phyloP scores from a whole-genome alignment of 2,113 vertebrate genomes.

The Zosterops pallidus region DNA sequence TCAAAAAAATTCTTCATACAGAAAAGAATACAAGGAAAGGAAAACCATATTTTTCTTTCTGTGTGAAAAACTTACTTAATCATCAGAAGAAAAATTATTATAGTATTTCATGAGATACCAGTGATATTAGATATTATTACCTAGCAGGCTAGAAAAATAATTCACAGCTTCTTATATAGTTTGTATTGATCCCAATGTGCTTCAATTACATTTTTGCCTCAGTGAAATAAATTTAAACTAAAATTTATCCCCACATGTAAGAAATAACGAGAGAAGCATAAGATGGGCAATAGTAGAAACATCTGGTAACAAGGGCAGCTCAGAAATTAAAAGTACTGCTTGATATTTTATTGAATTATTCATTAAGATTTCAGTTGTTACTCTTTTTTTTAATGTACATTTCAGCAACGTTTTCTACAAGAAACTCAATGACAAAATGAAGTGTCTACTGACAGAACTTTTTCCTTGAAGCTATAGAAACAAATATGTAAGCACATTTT shows the following conservation, averaged over 20 bases:
- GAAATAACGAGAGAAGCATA: not conserved
- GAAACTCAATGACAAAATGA: not conserved
- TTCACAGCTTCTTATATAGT: slow-evolving; percentile 23
- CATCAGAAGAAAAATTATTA: slow-evolving; percentile 37
- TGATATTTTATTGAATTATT: slow-evolving; percentile 13
- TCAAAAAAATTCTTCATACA: slow-evolving; percentile 11
- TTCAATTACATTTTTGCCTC: slow-evolving; percentile 44
- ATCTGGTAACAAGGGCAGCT: not conserved
- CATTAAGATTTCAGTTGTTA: slow-evolving; percentile 3
- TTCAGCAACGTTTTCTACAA: not conserved
- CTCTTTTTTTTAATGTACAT: not conserved
- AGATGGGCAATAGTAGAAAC: not conserved
- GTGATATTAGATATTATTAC: slow-evolving; percentile 28
- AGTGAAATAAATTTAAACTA: slow-evolving; percentile 58
- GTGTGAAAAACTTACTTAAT: slow-evolving; percentile 10
- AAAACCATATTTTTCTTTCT: not conserved
- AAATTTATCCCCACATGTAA: slow-evolving; percentile 19
- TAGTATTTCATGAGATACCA: slow-evolving; percentile 8
- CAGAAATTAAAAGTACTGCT: slow-evolving; percentile 11
- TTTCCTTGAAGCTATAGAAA: not conserved
- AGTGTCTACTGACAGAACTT: not conserved
- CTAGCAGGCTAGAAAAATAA: slow-evolving; percentile 20
- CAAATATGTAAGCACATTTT: rapidly evolving
- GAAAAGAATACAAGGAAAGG: not conserved
- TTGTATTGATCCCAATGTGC: slow-evolving; percentile 45